These are phyloP conservation scores for Diarsia brunnea DNA, from an alignment of 2,888 invertebrate species.

Conservation along the genomic window DNA sequence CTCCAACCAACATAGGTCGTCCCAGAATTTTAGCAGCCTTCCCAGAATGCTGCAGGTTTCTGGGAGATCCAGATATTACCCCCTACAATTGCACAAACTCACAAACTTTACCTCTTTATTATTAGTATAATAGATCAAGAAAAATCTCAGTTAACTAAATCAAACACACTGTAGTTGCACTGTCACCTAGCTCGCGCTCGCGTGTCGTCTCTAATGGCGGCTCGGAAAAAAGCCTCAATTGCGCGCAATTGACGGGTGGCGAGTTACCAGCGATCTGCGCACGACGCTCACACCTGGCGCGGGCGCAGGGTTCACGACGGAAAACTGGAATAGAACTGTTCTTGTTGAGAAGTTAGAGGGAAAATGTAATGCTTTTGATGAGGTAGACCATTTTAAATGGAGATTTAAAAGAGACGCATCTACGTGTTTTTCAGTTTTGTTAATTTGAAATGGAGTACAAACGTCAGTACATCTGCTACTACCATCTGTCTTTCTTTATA, in stretches of 20 bases:
- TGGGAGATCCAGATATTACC: no score
- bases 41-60: no score
- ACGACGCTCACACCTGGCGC: constrained; percentile 85
- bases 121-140: no score
- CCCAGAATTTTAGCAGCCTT: no score
- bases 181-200: constrained; percentile 82
- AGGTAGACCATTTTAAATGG: neutral
- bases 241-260: constrained; percentile 84
- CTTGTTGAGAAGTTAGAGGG: neutral
- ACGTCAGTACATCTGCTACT: no score
- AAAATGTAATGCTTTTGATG: neutral
- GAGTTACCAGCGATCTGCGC: constrained; percentile 81
- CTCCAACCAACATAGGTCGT: no score
- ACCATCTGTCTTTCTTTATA: no score
- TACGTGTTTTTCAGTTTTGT: neutral
- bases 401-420: neutral
- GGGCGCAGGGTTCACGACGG: constrained; percentile 65
- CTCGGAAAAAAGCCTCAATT: constrained; percentile 87
- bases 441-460: neutral
- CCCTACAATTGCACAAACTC: no score
- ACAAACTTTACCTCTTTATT: no score
- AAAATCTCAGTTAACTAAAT: neutral
- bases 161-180: constrained; percentile 70
- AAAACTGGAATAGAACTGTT: neutral
- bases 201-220: constrained; percentile 85